These are phyloP conservation scores for Zaprionus kolodkinae DNA, from an alignment of 1,140 invertebrate species.

Conservation along the genomic window DNA sequence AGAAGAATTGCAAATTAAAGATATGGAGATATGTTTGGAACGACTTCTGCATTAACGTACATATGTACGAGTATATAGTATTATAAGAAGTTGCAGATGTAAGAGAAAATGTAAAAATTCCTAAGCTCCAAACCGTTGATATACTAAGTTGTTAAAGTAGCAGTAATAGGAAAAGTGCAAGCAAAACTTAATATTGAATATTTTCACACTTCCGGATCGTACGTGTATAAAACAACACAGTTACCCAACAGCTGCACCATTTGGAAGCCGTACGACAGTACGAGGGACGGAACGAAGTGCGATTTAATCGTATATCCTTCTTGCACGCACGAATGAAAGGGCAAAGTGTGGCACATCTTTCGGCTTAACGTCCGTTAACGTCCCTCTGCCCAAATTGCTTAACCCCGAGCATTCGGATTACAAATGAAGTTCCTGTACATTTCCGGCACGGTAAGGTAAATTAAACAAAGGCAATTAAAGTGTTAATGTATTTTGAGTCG, in stretches of 20 bases:
- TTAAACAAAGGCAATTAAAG: slow-evolving; percentile 79
- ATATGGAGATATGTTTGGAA: too few relatives aligned
- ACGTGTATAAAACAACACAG: slow-evolving; percentile 38
- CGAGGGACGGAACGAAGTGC: slow-evolving; percentile 1
- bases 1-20: too few relatives aligned
- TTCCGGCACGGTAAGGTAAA: slow-evolving; percentile 76
- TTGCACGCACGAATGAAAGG: slow-evolving; percentile 59
- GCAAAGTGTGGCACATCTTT: slow-evolving; percentile 22
- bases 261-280: neutral
- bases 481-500: slow-evolving; percentile 60
- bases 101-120: too few relatives aligned
- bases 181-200: slow-evolving; percentile 18
- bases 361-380: slow-evolving; percentile 1
- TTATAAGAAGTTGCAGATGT: too few relatives aligned
- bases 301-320: slow-evolving; percentile 64
- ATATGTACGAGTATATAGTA: too few relatives aligned
- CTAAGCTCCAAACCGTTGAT: too few relatives aligned
- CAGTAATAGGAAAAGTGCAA: neutral
- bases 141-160: too few relatives aligned
- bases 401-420: slow-evolving; percentile 38
- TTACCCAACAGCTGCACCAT: neutral
- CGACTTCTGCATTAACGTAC: too few relatives aligned
- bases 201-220: slow-evolving; percentile 43
- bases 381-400: slow-evolving; percentile 22
- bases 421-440: slow-evolving; percentile 81